Percentiles rank a stretch among this genome's conserved stretches.
Conservation (phyloP, 2,113 vertebrate species). For the Leucoraja erinaceus region DNA sequence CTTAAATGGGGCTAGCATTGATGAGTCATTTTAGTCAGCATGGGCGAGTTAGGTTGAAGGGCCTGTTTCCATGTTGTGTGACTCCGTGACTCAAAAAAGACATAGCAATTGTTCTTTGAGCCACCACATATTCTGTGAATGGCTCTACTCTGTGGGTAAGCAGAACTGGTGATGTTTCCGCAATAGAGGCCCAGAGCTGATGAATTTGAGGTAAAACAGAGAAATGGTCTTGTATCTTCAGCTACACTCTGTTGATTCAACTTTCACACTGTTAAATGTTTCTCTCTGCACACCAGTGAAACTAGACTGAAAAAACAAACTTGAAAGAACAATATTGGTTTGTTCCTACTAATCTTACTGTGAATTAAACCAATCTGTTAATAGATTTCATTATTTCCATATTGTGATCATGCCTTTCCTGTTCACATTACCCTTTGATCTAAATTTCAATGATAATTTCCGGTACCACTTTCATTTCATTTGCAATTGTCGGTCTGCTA, state of each 20-base stretch:
- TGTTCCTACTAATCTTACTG: background rate
- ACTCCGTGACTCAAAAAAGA: background rate
- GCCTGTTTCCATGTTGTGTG: too few relatives aligned
- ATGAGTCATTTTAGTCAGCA: too few relatives aligned
- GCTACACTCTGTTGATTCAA: background rate
- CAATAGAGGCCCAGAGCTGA: background rate
- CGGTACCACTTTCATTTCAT: background rate
- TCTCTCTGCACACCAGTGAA: background rate
- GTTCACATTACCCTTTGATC: background rate
- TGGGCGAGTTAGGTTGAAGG: too few relatives aligned
- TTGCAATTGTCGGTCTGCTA: background rate
- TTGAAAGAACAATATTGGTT: background rate
- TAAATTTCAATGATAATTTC: background rate
- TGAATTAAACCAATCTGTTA: background rate
- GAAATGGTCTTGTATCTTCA: background rate
- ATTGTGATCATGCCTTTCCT: background rate
- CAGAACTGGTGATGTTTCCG: too few relatives aligned
- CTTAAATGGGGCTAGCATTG: too few relatives aligned
- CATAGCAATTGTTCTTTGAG: background rate
- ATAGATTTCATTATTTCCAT: slow-evolving; percentile 15
- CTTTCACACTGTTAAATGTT: background rate
- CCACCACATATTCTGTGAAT: background rate
- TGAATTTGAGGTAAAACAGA: background rate
- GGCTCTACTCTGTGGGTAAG: background rate
- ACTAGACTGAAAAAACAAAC: background rate